Conservation (phyloP, 92 coral and sea anemone species). For the Phymanthus crucifer region DNA sequence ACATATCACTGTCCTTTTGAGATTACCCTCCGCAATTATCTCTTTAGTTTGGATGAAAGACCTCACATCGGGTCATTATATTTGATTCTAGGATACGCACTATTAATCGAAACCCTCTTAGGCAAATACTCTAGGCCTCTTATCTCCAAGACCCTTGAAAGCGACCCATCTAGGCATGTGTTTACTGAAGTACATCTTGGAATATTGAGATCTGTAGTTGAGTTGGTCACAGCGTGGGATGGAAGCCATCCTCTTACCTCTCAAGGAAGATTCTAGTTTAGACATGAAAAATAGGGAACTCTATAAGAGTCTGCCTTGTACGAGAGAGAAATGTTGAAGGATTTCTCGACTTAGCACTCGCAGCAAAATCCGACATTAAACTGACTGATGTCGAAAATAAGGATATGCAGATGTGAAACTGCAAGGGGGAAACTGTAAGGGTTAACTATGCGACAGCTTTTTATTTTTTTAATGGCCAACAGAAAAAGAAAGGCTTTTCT, state of each 20-base stretch:
- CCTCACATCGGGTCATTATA: background rate
- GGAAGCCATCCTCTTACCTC: background rate
- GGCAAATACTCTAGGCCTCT: background rate
- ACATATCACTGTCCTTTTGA: background rate
- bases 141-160: background rate
- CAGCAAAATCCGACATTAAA: no score
- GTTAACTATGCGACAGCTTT: background rate
- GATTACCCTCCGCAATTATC: background rate
- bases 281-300: no score
- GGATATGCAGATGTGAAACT: no score
- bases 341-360: no score
- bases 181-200: background rate
- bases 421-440: no score
- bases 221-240: background rate
- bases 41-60: background rate
- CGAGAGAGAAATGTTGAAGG: no score
- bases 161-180: background rate
- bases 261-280: background rate
- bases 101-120: slow-evolving; percentile 9
- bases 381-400: no score
- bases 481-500: no score
- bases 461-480: background rate
- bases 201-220: background rate
- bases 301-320: no score
- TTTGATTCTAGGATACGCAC: background rate